phyloP scores from a whole-genome alignment of 2,113 vertebrate genomes.

The Entelurus aequoreus region DNA sequence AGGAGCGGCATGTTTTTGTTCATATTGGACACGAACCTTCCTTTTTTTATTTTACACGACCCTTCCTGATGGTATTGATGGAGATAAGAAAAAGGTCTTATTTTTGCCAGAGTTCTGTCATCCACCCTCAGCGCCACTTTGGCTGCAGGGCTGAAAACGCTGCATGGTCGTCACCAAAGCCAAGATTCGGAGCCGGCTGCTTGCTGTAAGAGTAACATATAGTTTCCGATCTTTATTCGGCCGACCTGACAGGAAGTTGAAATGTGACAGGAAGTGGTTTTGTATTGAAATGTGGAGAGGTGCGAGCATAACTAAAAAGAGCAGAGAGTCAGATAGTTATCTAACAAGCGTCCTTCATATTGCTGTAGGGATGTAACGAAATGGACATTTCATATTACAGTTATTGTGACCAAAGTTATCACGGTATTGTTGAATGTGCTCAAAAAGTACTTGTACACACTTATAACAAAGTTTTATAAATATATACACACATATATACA shows the following conservation, averaged over 20 bases:
- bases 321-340: slow-evolving; percentile 1
- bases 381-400: too few relatives aligned
- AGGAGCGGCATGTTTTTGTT: background rate
- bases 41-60: too few relatives aligned
- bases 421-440: too few relatives aligned
- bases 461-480: too few relatives aligned
- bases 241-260: slow-evolving; percentile 33
- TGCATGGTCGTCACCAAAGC: background rate
- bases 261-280: slow-evolving; percentile 44
- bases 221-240: slow-evolving; percentile 1
- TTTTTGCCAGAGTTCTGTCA: background rate
- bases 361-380: background rate
- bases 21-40: background rate
- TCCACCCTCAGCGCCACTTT: too few relatives aligned
- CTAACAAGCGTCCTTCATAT: background rate
- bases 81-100: background rate
- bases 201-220: background rate
- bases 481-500: too few relatives aligned
- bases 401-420: too few relatives aligned
- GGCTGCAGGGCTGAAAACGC: background rate
- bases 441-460: too few relatives aligned
- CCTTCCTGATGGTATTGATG: background rate
- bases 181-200: background rate
- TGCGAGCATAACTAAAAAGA: slow-evolving; percentile 8
- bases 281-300: background rate